Evolutionary conservation across 2,888 invertebrate genomes (phyloP), one percentile per base, ranked within the genome.

Genomic region (Dasysyrphus tricinctus): DNA sequence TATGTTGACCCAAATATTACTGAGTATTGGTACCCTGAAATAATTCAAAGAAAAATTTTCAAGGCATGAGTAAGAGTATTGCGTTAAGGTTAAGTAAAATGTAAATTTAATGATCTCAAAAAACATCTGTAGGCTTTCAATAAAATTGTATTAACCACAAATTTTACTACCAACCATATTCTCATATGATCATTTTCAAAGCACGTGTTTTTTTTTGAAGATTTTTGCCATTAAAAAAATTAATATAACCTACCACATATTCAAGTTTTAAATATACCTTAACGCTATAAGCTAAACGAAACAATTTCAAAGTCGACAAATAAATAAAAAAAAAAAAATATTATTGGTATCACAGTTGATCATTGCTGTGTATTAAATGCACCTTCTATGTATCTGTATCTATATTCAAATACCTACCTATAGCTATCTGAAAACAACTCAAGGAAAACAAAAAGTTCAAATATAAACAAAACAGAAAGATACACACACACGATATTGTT

Each of bases 301-400:
- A n/a, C n/a, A 57, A 57, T 16, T 42, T 39, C 61, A 39, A 39
- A 61, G 39, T 61, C 39, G 14, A 47, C 63, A 63, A 11, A 47
- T 29, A 63, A 24, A 24, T 24, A 24, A 24, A 29, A 2, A 37
- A 42, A 42, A 24, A 24, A 24, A 3, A 14, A 7, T 1, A 6
- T 16, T n/a, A 37, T 19, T 7, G 51, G 19, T 37, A 32, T 39
- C 11, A 37, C 1, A 8, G 49, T 19, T 19, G 9, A 11, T 34
- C 16, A 11, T 37, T 57, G 3, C 5, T 57, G n/a, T n/a, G n/a
- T n/a, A n/a, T n/a, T n/a, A n/a, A 34, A 3, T 6, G 14, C 32
- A 29, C 12, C 51, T 12, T 24, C 12, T 54, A 7, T 29, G 24
- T 24, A 24, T 44, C 44, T n/a, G n/a, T 44, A 24, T 51, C 12